These are phyloP conservation scores for Mythimna albipuncta DNA, from an alignment of 2,888 invertebrate species.

Conservation along the genomic window DNA sequence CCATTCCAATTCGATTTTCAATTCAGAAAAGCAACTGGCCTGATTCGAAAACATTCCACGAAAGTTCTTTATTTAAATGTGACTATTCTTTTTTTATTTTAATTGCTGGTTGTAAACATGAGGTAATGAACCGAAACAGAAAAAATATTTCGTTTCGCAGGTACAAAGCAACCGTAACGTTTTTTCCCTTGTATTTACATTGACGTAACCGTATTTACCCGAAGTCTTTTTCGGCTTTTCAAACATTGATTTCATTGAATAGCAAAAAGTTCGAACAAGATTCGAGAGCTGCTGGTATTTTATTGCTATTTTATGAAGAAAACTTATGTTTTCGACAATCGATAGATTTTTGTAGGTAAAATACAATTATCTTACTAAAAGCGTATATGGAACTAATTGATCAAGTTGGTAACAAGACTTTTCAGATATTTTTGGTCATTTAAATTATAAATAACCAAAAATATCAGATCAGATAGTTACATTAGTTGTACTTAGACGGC, in stretches of 20 bases:
- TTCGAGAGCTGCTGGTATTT: background rate
- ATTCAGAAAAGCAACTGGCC: constrained; percentile 30
- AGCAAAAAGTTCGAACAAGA: background rate
- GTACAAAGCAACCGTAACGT: constrained; percentile 34
- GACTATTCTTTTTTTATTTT: constrained; percentile 50
- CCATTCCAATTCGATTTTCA: constrained; percentile 36
- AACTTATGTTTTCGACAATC: background rate
- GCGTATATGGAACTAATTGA: too few relatives aligned
- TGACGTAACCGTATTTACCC: constrained; percentile 18
- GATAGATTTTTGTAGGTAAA: too few relatives aligned
- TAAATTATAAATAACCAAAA: too few relatives aligned
- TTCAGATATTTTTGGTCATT: too few relatives aligned
- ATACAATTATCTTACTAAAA: too few relatives aligned
- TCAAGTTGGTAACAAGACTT: too few relatives aligned
- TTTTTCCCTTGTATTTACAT: constrained; percentile 33
- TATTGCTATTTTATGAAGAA: background rate
- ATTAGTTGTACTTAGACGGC: too few relatives aligned
- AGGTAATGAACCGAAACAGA: constrained; percentile 52
- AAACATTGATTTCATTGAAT: constrained; percentile 10
- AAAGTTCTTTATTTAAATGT: constrained; percentile 50
- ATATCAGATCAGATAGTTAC: too few relatives aligned
- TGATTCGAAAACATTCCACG: constrained; percentile 24
- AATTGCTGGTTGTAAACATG: constrained; percentile 54
- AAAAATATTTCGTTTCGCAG: constrained; percentile 35
- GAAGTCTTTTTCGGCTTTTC: constrained; percentile 12